Evolutionary conservation across 1,140 invertebrate genomes (phyloP).

Genomic region (Rhizoglyphus robini): DNA sequence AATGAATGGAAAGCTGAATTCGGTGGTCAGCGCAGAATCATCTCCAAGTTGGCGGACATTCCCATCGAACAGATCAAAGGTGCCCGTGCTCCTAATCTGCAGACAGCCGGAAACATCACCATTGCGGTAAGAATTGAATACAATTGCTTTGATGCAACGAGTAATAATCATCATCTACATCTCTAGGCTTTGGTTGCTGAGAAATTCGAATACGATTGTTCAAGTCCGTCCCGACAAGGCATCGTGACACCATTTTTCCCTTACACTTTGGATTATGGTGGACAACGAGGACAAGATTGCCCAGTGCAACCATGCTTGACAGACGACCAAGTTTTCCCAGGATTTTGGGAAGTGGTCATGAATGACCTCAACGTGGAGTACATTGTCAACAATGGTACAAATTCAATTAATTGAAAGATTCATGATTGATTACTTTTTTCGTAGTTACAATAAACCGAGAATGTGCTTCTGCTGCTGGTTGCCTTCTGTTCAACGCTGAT

Average conservation of each 20-base stretch:
- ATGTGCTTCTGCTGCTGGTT: conserved; percentile 85
- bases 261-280: conserved; percentile 27
- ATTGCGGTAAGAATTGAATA: conserved; percentile 29
- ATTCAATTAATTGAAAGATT: too few relatives aligned
- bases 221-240: conserved; percentile 23
- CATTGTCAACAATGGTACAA: not conserved
- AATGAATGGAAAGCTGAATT: conserved; percentile 30
- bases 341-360: conserved; percentile 26
- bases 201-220: conserved; percentile 27
- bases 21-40: conserved; percentile 28
- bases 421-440: not conserved
- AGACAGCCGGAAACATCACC: conserved; percentile 43
- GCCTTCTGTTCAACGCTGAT: conserved; percentile 45
- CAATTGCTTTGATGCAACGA: not conserved
- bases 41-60: conserved; percentile 28
- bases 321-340: conserved; percentile 17
- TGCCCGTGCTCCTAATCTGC: conserved; percentile 47
- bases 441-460: conserved; percentile 40
- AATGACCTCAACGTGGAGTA: conserved; percentile 55
- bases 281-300: conserved; percentile 17
- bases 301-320: conserved; percentile 22
- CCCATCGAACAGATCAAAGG: conserved; percentile 41
- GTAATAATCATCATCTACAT: not conserved
- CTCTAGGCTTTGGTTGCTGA: conserved; percentile 21
- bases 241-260: conserved; percentile 26